Base-by-base conservation (phyloP, 2,888 invertebrate genomes). In the Perithous albicinctus region DNA sequence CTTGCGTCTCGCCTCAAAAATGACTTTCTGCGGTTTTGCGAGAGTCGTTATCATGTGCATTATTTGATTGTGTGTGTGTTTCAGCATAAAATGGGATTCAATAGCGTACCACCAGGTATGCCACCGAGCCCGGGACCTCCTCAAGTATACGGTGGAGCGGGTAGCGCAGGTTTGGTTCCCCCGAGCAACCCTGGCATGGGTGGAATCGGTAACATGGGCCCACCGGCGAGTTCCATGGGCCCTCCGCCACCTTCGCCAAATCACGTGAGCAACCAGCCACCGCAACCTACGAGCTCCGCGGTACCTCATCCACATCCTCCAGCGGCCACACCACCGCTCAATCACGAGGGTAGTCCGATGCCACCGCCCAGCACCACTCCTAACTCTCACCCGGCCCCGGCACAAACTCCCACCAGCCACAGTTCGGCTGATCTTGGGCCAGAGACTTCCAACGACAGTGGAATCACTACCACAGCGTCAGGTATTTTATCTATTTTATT, bases 31-130 rank as follows among this genome's bases (percentile, higher is more conserved):
- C 7, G 38, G 10, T 38, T 10, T 38, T 3, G 1, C n/a, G n/a
- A 10, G 38, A 38, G 15, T 43, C 4, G 4, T n/a, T 0, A 43
- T 51, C 0, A 51, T 20, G 18, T 67, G 12, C 51, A 5, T 18
- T 10, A 23, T 41, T 18, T 20, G 73, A n/a, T 76, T 23, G 23
- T 64, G 7, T 72, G 8, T 23, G 41, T 12, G 93, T 93, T 95
- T 81, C 94, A 96, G 93, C 95, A 96, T 92, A 96, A 96, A 93
- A 95, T 96, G 93, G 94, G 94, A 82, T 95, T 95, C 89, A 94
- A 94, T 43, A 93, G 92, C 85, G 92, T 93, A 84, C 93, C 93
- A 32, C 93, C 93, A 67, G 94, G 94, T 86, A 94, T 95, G 92
- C 95, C 95, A 73, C 94, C 95, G 78, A 95, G 94, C 91, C 94